These are phyloP conservation scores for Drosophila cyrtoloma DNA, from an alignment of 2,888 invertebrate genomes.

Conservation along the genomic window DNA sequence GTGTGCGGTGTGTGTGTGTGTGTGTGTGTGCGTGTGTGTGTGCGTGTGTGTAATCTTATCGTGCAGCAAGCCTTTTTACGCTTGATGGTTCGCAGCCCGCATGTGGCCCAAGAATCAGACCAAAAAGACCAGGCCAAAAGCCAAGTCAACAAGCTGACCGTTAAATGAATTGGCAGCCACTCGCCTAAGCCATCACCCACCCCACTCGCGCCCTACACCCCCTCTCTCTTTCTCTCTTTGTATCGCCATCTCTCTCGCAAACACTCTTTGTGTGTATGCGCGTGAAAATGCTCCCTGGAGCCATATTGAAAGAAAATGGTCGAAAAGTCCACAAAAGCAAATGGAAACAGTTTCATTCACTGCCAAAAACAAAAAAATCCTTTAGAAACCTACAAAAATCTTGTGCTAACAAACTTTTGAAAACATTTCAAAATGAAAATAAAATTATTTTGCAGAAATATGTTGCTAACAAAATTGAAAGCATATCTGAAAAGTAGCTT, in stretches of 20 bases:
- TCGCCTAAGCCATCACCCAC: neutral
- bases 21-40: conserved; percentile 10
- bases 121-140: conserved; percentile 35
- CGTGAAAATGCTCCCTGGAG: conserved; percentile 36
- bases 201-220: neutral
- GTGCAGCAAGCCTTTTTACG: conserved; percentile 74
- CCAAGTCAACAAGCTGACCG: conserved; percentile 61
- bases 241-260: neutral
- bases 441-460: neutral
- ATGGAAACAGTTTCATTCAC: conserved; percentile 7
- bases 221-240: neutral
- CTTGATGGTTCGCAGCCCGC: conserved; percentile 61
- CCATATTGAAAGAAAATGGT: conserved; percentile 38
- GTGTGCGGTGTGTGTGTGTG: too few species aligned
- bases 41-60: conserved; percentile 63
- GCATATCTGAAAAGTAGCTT: neutral
- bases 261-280: conserved; percentile 1
- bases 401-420: neutral
- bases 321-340: conserved; percentile 17
- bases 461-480: neutral
- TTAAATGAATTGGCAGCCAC: conserved; percentile 54
- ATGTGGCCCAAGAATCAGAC: conserved; percentile 28
- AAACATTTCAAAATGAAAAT: neutral
- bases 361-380: neutral
- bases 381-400: neutral